Base-by-base conservation (phyloP, 2,797 vertebrate genomes). In the Lates japonicus region DNA sequence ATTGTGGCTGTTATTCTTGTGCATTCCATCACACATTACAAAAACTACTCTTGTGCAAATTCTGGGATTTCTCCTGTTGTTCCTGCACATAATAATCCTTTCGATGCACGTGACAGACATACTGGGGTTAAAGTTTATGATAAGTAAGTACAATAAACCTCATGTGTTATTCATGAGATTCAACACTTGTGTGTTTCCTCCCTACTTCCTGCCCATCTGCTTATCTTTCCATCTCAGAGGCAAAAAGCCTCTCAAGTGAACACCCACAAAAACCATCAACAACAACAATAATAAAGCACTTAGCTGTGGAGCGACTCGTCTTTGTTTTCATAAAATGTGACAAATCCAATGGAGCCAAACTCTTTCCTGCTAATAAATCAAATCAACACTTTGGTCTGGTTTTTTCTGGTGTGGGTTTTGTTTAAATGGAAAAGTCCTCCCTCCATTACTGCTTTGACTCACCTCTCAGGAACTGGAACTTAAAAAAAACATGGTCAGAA, bases 181-280 rank as follows among this genome's bases (percentile, higher is more conserved):
- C 91, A 92, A 94, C 93, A 92, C 91, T 92, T 92, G 80, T 84
- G 83, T 87, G 42, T 89, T 84, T 91, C 87, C 77, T 83, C 65
- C 7, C 71, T 70, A 70, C 89, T 92, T 93, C 91, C 92, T 93
- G 90, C 55, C 82, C 75, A 82, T 88, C 78, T 7, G 22, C 87
- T 89, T 78, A 82, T 92, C 81, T 94, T 94, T 94, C 94, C 94
- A 95, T 95, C 85, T 93, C 88, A 88, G 90, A 85, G 83, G 85
- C 82, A 92, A 92, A 94, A 89, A 93, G 94, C 88, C 88, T 93
- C 87, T 93, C 90, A 91, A 91, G 89, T 49, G 72, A 92, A 88
- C 86, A 86, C 74, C 82, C 87, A 87, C 87, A 79, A 88, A 92
- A 90, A 90, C 70, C 86, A 88, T 70, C 84, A 73, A 33, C 83